Evolutionary conservation across 2,888 invertebrate genomes (phyloP).

Genomic region (Cheilosia grossa): DNA sequence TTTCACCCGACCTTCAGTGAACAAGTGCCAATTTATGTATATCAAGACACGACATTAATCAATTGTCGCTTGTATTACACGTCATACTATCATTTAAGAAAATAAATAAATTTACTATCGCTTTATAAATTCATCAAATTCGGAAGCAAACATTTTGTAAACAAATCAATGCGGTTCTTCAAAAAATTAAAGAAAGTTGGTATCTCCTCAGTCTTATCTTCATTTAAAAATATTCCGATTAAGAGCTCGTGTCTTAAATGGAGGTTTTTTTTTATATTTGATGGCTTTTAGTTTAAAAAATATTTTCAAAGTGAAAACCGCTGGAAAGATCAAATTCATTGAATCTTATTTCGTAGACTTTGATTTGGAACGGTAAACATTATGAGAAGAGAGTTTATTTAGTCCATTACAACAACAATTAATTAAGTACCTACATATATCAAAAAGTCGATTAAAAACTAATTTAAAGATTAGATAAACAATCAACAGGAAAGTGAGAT

Average conservation of each 20-base stretch:
- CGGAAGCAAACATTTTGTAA: neutral
- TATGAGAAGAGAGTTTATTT: neutral
- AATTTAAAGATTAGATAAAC: constrained; percentile 9
- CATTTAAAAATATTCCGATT: too few species aligned
- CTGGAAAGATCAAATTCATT: constrained; percentile 24
- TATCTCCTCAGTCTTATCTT: too few species aligned
- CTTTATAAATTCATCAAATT: neutral
- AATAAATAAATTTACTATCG: neutral
- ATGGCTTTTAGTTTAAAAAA: constrained; percentile 11
- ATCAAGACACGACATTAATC: constrained; percentile 1
- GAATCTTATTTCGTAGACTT: constrained; percentile 11
- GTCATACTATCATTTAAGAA: constrained; percentile 2
- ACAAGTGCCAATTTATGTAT: constrained; percentile 3
- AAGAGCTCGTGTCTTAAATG: too few species aligned
- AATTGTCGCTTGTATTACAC: constrained; percentile 15
- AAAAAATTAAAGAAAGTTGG: too few species aligned
- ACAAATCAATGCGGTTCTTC: too few species aligned
- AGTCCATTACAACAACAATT: too few species aligned
- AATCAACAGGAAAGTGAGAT: neutral
- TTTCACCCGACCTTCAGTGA: constrained; percentile 32
- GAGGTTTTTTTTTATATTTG: neutral
- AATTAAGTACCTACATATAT: neutral
- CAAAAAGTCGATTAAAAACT: constrained; percentile 1
- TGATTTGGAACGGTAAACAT: constrained; percentile 39
- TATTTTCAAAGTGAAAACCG: neutral